Percentiles rank a stretch among this genome's conserved stretches.
Conservation (phyloP, 1,140 invertebrate species). For the Cheumatopsyche charites region DNA sequence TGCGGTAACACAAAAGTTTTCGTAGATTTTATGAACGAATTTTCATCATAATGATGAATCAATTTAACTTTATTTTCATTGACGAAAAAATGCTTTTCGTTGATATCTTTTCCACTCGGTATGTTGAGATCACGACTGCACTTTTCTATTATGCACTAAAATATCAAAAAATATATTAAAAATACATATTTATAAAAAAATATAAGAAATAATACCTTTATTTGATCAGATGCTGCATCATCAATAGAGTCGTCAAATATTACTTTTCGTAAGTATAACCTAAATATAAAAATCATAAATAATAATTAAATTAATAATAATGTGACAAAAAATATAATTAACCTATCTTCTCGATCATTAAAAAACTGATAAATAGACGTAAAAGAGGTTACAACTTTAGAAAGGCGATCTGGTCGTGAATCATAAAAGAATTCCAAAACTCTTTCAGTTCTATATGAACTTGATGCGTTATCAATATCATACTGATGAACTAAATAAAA, state of each 20-base stretch:
- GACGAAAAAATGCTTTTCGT: slow-evolving; percentile 68
- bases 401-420: slow-evolving; percentile 71
- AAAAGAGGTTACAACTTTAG: slow-evolving; percentile 65
- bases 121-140: slow-evolving; percentile 64
- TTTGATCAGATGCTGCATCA: slow-evolving; percentile 23
- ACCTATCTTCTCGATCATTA: slow-evolving; percentile 66
- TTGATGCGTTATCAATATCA: slow-evolving; percentile 54
- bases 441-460: slow-evolving; percentile 64
- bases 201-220: slow-evolving; percentile 25
- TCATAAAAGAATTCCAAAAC: slow-evolving; percentile 73
- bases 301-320: not conserved
- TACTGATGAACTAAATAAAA: slow-evolving; percentile 68
- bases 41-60: slow-evolving; percentile 71
- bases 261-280: slow-evolving; percentile 36
- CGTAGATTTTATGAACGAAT: slow-evolving; percentile 69
- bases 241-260: too few relatives aligned
- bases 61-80: slow-evolving; percentile 68
- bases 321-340: slow-evolving; percentile 16
- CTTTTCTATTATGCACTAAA: slow-evolving; percentile 66
- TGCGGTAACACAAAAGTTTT: slow-evolving; percentile 70
- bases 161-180: slow-evolving; percentile 35
- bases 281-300: slow-evolving; percentile 7
- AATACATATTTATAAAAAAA: slow-evolving; percentile 31
- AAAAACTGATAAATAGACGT: slow-evolving; percentile 70
- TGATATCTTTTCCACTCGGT: slow-evolving; percentile 66